Evolutionary conservation across 2,888 invertebrate species (phyloP), one percentile per base, ranked within the genome.

Genomic region (Helleia helle): DNA sequence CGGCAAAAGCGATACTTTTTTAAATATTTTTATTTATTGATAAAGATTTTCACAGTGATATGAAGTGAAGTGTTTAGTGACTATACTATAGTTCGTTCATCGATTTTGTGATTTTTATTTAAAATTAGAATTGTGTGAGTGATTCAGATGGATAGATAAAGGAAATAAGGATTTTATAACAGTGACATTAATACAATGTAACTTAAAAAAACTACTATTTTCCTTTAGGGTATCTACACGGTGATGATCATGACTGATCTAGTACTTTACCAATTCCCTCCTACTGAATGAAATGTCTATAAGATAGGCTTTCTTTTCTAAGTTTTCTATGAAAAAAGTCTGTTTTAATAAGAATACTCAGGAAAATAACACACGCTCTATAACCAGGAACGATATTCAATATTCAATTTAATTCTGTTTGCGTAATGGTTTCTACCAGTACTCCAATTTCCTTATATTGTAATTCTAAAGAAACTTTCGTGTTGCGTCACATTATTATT

Each of bases 1-100:
- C n/a, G 65, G 72, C 74, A 68, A 62, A 63, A 59, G 70, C 70
- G 70, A 71, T 63, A 58, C 59, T 14, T 14, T 11, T n/a, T n/a
- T n/a, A n/a, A n/a, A n/a, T n/a, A n/a, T n/a, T 36, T 34, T 51
- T 46, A 49, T 42, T 47, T 31, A 41, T 52, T 46, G 8, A 22
- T 1, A 22, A 22, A 44, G 47, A 42, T 31, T 63, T 65, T 49
- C 58, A 65, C 43, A 36, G 46, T 50, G 62, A 52, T 49, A 48
- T 37, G 8, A 61, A 72, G 71, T 76, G 71, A 67, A 68, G 72
- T 74, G 71, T 59, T 57, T 51, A 64, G 70, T 73, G 69, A 42
- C 12, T 25, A 11, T 7, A 40, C 24, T 9, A 3, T n/a, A n/a
- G n/a, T n/a, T n/a, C n/a, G n/a, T n/a, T n/a, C n/a, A n/a, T n/a